A percentile compares a stretch with the other conserved stretches of the same genome.
Conservation (phyloP, 1,140 invertebrate species). For the Coelopa frigida region DNA sequence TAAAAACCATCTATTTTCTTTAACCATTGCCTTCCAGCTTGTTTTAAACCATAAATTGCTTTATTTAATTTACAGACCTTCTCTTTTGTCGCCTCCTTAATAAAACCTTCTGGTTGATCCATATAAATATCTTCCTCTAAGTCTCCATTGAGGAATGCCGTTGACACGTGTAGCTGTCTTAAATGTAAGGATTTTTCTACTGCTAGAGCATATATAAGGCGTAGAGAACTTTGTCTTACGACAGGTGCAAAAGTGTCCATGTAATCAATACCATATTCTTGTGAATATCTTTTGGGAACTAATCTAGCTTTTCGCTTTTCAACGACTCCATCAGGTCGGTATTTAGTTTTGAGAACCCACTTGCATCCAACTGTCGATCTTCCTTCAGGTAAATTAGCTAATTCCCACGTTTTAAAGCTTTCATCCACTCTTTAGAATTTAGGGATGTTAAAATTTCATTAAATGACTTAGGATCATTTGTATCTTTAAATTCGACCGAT, state of each 20-base stretch:
- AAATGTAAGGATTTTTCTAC: constrained; percentile 20
- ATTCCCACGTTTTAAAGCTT: no score
- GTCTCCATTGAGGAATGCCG: constrained; percentile 31
- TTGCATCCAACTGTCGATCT: constrained; percentile 18
- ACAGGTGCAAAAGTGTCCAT: constrained; percentile 38
- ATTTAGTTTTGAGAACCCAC: constrained; percentile 24
- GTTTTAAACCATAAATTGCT: constrained; percentile 43
- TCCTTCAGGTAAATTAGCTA: constrained; percentile 14
- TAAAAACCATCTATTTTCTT: constrained; percentile 24
- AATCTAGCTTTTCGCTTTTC: constrained; percentile 20
- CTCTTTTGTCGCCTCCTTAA: constrained; percentile 2
- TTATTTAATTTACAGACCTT: constrained; percentile 34
- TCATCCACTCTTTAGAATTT: no score
- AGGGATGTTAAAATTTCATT: no score
- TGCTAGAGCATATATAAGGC: constrained; percentile 10
- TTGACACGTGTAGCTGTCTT: constrained; percentile 36
- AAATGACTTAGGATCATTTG: no score
- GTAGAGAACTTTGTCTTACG: constrained; percentile 13
- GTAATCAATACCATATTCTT: constrained; percentile 36
- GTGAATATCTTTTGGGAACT: constrained; percentile 36
- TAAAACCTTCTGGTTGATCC: constrained; percentile 26
- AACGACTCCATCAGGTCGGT: constrained; percentile 9
- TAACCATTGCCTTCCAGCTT: constrained; percentile 30
- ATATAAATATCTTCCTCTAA: constrained; percentile 44
- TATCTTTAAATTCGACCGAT: no score